Base-by-base conservation (phyloP, 2,888 invertebrate species). In the Diadegma fenestrale region DNA sequence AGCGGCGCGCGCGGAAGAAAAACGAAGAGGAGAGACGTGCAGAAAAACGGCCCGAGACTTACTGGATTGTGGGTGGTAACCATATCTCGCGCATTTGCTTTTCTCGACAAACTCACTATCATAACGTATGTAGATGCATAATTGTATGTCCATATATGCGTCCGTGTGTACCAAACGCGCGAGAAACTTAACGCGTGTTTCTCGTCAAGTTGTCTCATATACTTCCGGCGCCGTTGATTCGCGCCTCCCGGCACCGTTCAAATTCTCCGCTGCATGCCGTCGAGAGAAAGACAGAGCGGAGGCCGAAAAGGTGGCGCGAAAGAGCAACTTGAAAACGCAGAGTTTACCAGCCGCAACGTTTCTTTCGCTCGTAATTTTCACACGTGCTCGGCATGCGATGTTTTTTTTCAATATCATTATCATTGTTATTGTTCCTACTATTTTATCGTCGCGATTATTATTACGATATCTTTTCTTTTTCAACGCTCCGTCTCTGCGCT, bases 201-300 rank as follows among this genome's bases (percentile, higher is more conserved):
- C 78, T 85, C 82, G 86, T 84, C 85, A 87, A 81, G 83, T 86
- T 85, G 81, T 83, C 80, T 85, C 82, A 61, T 58, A 79, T 84
- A 86, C 84, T 89, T 88, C 87, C 87, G 88, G 87, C 87, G 87
- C 87, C 86, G 88, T 89, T 88, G 88, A 90, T 89, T 89, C 87
- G 88, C 83, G 85, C 83, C 80, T 78, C 64, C 61, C 71, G 37
- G 37, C 37, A 22, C 61, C 78, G 61, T n/a, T 48, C 58, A 37
- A 58, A 58, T 71, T 76, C 77, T 48, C 22, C 69, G 73, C 58
- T 79, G 48, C 64, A 66, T 84, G 77, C 68, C 79, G 30, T 22
- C 37, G 61, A 69, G 72, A 41, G 41, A 77, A 77, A 64, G 58
- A 76, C 64, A 54, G 41, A 75, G 30, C 22, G 22, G 71, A 77